Base-by-base conservation (phyloP, 2,888 invertebrate species). In the Cosmopolites sordidus region DNA sequence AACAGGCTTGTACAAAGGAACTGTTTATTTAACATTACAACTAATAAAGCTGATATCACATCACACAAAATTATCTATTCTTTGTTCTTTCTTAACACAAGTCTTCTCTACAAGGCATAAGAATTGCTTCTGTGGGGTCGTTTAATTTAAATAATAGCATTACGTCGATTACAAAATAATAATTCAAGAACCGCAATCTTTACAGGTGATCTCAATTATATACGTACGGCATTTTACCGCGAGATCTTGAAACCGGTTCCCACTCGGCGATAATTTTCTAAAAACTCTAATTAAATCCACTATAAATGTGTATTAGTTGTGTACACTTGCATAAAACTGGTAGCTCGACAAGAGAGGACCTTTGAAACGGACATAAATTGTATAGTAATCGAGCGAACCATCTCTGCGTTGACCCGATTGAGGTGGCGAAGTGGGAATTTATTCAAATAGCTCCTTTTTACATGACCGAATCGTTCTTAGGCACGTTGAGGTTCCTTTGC, bases 321-420 rank as follows among this genome's bases (percentile, higher is more conserved):
- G 56, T 57, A 58, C 56, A 60, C 60, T 62, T 59, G 62, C 62
- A 51, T 58, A 60, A 64, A 59, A 63, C 62, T 60, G 62, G 63
- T 63, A 63, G 63, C 33, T 33, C n/a, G 33, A 12, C 33, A 11
- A 12, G 33, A 33, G 5, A 33, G 33, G 38, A 38, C 46, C 53
- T 59, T 53, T 56, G 55, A 60, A 59, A 58, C 61, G 60, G 54
- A 59, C 60, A 61, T 62, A 62, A 62, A 62, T 62, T 60, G 58
- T 40, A 29, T 15, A 47, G 33, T 33, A 33, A 56, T 56, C 56
- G 30, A 18, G 8, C n/a, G 42, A 51, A 44, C 33, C 48, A 51
- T 51, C 51, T 51, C 30, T 41, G 17, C 51, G 11, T 33, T 11
- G 12, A 11, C 11, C 33, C 33, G 22, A 22, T 8, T 3, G 8